Evolutionary conservation across 1,140 invertebrate genomes (phyloP).

Genomic region (Eurosta solidaginis): DNA sequence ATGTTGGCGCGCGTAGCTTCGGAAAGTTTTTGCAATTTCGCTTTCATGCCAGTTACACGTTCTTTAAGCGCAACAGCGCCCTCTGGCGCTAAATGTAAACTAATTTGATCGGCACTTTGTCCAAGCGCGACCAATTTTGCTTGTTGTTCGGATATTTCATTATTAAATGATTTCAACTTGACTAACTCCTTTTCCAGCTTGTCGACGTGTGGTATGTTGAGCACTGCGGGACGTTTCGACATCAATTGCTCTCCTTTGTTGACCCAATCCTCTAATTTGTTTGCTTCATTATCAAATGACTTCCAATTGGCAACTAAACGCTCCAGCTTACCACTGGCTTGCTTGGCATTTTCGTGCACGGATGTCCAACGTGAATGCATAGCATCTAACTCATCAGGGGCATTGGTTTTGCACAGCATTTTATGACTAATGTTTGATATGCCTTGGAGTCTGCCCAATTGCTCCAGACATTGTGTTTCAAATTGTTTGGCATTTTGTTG

Average conservation of each 20-base stretch:
- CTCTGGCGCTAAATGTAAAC: constrained; percentile 75
- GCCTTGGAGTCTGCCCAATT: constrained; percentile 74
- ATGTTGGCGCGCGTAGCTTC: constrained; percentile 75
- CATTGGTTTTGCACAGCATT: constrained; percentile 72
- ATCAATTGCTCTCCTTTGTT: constrained; percentile 68
- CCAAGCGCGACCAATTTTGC: constrained; percentile 78
- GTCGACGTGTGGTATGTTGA: constrained; percentile 70
- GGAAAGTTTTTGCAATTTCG: constrained; percentile 70
- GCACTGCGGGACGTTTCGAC: constrained; percentile 63
- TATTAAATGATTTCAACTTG: constrained; percentile 76
- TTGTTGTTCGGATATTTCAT: constrained; percentile 80
- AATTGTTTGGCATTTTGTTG: constrained; percentile 72
- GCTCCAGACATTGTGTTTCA: constrained; percentile 76
- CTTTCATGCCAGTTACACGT: constrained; percentile 74
- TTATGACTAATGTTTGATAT: constrained; percentile 74
- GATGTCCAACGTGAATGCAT: constrained; percentile 78
- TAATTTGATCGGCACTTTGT: constrained; percentile 78
- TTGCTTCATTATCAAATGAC: constrained; percentile 73
- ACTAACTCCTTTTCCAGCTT: constrained; percentile 75
- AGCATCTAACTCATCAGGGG: constrained; percentile 80
- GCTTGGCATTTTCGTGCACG: constrained; percentile 73
- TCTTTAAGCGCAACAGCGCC: constrained; percentile 73
- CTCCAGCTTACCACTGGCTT: constrained; percentile 77
- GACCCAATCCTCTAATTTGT: constrained; percentile 76
- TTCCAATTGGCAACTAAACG: constrained; percentile 81